These are phyloP conservation scores for Rhopalosiphum nymphaeae DNA, from an alignment of 2,888 invertebrate species.

Conservation along the genomic window DNA sequence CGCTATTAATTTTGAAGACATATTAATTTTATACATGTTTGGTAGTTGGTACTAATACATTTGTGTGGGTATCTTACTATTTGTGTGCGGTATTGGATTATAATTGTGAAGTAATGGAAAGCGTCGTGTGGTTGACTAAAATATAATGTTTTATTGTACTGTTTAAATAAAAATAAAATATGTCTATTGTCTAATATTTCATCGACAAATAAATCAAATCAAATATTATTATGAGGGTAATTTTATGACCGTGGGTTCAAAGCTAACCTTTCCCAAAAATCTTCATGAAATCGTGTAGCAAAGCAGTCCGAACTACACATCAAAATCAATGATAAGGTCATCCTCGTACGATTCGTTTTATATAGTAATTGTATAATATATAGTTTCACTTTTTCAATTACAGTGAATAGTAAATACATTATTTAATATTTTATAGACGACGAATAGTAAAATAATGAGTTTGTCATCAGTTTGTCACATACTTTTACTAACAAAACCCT, in stretches of 20 bases:
- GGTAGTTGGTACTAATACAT: no score
- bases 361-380: conserved; percentile 8
- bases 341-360: conserved; percentile 23
- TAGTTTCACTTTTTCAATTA: conserved; percentile 45
- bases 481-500: conserved; percentile 50
- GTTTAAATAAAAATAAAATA: neutral
- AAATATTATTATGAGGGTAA: neutral
- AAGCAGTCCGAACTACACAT: neutral
- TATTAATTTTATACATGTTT: no score
- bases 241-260: neutral
- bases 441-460: conserved; percentile 20
- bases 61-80: no score
- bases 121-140: neutral
- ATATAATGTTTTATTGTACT: neutral
- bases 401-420: neutral
- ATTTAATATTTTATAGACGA: neutral
- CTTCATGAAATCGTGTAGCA: neutral
- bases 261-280: neutral
- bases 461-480: conserved; percentile 16
- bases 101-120: no score
- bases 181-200: neutral
- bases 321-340: conserved; percentile 49
- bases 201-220: neutral
- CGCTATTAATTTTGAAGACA: no score
- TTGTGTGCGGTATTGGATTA: no score